Percentiles rank a stretch among this genome's conserved stretches.
Evolutionary conservation across 2,113 vertebrate species (phyloP).

Genomic region (Calonectris borealis): DNA sequence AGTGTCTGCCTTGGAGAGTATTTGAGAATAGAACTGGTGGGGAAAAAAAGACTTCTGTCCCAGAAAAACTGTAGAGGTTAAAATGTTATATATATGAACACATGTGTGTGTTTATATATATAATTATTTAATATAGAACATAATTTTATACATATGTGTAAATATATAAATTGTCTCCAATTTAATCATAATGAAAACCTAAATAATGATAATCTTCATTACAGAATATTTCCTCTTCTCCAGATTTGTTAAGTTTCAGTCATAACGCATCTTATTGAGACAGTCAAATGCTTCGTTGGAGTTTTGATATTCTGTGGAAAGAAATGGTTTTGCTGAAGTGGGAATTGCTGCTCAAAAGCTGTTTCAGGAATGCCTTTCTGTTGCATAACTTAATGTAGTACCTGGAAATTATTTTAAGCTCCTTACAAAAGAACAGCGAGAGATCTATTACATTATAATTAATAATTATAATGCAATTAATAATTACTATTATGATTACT

Average conservation of each 20-base stretch:
- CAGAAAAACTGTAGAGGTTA: background rate
- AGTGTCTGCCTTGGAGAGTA: background rate
- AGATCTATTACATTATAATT: background rate
- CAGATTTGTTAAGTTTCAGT: background rate
- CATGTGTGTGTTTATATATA: background rate
- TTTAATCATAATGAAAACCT: background rate
- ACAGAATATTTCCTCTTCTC: background rate
- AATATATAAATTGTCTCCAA: background rate
- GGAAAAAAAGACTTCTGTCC: background rate
- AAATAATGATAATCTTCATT: background rate
- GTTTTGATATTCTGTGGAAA: background rate
- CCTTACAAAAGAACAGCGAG: background rate
- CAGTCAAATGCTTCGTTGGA: background rate
- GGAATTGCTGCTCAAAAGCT: background rate
- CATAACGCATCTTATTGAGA: background rate
- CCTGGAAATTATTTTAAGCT: background rate
- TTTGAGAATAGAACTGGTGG: background rate
- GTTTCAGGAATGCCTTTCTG: background rate
- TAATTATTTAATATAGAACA: background rate
- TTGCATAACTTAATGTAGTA: background rate
- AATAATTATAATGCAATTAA: slow-evolving; percentile 13
- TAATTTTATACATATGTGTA: background rate
- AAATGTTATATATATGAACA: background rate
- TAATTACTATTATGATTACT: background rate
- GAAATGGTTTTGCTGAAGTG: background rate